Conservation (phyloP, 2,113 vertebrate genomes). For the Nicator chloris region DNA sequence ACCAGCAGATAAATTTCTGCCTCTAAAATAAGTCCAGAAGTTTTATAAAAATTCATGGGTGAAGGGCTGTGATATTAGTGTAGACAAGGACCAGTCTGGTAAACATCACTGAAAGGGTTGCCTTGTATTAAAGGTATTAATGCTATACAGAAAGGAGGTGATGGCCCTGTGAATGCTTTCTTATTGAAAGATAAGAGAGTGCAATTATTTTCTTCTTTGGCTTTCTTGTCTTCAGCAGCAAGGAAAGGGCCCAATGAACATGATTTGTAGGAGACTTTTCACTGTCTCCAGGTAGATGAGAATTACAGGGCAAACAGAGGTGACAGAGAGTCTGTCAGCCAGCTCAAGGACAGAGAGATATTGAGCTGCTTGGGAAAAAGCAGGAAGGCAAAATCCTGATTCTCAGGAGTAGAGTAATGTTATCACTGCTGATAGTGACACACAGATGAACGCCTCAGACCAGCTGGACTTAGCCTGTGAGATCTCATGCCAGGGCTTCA, state of each 20-base stretch:
- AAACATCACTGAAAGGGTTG: background rate
- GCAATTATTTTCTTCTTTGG: background rate
- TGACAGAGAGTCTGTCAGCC: background rate
- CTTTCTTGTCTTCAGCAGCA: background rate
- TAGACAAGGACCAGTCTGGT: background rate
- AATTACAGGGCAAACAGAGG: background rate
- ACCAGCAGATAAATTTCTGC: background rate
- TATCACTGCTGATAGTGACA: background rate
- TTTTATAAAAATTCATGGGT: background rate
- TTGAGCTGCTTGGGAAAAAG: background rate
- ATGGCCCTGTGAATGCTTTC: background rate
- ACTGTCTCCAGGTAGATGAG: background rate
- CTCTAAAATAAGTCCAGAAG: background rate
- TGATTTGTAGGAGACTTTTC: background rate
- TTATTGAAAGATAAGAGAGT: background rate
- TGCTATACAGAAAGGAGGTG: background rate
- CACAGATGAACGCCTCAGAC: background rate
- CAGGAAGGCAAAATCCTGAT: background rate
- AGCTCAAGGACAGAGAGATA: background rate
- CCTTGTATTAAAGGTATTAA: background rate
- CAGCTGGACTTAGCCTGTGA: background rate
- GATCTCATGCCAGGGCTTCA: background rate
- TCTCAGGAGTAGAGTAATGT: background rate
- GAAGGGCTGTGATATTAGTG: background rate
- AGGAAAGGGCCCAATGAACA: background rate